A percentile compares a stretch with the other conserved stretches of the same genome.
Evolutionary conservation across 2,888 invertebrate species (phyloP).

Genomic region (Caenorhabditis angaria): DNA sequence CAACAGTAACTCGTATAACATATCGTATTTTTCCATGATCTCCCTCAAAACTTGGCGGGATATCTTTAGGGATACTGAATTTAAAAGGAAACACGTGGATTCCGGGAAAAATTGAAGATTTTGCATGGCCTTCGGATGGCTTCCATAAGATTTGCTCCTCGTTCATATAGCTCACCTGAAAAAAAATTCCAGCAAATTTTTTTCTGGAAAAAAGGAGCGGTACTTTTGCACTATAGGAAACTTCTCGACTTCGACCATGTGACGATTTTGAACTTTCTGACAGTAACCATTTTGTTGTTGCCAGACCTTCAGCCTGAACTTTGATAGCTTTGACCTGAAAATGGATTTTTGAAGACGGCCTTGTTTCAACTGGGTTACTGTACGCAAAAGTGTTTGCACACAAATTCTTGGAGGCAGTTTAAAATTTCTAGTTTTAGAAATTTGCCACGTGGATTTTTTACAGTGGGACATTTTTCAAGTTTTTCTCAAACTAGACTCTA

Average conservation of each 20-base stretch:
- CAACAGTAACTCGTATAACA: conserved; percentile 33
- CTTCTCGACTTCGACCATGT: conserved; percentile 39
- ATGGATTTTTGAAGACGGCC: not conserved
- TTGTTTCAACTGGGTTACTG: not conserved
- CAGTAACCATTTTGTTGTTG: conserved; percentile 39
- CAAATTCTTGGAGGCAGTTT: too few relatives aligned
- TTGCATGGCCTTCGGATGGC: conserved; percentile 41
- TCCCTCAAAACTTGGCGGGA: conserved; percentile 38
- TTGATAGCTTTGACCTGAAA: conserved; percentile 36
- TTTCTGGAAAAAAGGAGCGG: not conserved
- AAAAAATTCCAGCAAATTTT: not conserved
- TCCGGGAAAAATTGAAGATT: conserved; percentile 38
- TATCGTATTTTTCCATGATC: conserved; percentile 41
- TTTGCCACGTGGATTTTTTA: too few relatives aligned
- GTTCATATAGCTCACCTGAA: conserved; percentile 17
- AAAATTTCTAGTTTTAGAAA: too few relatives aligned
- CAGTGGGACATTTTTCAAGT: too few relatives aligned
- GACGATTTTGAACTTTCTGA: conserved; percentile 30
- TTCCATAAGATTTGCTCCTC: conserved; percentile 37
- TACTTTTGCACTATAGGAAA: conserved; percentile 38
- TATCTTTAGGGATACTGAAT: conserved; percentile 26
- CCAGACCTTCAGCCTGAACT: conserved; percentile 29
- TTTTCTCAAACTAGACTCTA: too few relatives aligned
- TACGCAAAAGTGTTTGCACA: too few relatives aligned
- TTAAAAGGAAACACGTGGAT: conserved; percentile 39